Conservation (phyloP, 64 coral and sea anemone genomes). For the Dendrophyllia cribrosa region DNA sequence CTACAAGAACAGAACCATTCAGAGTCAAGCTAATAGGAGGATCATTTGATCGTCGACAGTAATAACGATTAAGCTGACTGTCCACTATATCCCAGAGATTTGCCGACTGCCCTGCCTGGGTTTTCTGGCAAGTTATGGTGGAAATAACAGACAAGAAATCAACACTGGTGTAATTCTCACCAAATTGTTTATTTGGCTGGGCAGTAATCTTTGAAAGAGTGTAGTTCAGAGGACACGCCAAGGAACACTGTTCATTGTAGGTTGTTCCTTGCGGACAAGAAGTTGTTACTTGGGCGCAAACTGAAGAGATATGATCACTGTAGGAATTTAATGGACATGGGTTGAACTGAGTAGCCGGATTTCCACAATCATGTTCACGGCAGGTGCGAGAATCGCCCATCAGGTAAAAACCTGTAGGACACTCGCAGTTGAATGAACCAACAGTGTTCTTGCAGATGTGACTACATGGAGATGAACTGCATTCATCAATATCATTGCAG, state of each 20-base stretch:
- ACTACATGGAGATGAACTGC: conserved; percentile 53
- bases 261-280: conserved; percentile 69
- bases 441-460: conserved; percentile 74
- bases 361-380: conserved; percentile 55
- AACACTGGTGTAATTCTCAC: conserved; percentile 48
- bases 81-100: conserved; percentile 22
- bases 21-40: conserved; percentile 61
- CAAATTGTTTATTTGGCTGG: conserved; percentile 70
- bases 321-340: conserved; percentile 76
- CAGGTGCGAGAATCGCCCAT: conserved; percentile 27
- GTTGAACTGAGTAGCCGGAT: conserved; percentile 17
- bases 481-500: conserved; percentile 83
- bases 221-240: conserved; percentile 64
- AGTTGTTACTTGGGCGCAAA: conserved; percentile 51
- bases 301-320: conserved; percentile 59
- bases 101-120: neutral
- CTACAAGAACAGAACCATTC: conserved; percentile 38
- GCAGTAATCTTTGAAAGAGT: conserved; percentile 72
- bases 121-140: conserved; percentile 44
- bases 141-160: conserved; percentile 76
- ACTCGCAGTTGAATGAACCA: conserved; percentile 78
- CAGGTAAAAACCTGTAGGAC: conserved; percentile 53
- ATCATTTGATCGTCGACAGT: conserved; percentile 83
- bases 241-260: conserved; percentile 60
- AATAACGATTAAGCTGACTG: conserved; percentile 28